Base-by-base conservation (phyloP, 2,797 vertebrate genomes). In the Rhinogobio ventralis region DNA sequence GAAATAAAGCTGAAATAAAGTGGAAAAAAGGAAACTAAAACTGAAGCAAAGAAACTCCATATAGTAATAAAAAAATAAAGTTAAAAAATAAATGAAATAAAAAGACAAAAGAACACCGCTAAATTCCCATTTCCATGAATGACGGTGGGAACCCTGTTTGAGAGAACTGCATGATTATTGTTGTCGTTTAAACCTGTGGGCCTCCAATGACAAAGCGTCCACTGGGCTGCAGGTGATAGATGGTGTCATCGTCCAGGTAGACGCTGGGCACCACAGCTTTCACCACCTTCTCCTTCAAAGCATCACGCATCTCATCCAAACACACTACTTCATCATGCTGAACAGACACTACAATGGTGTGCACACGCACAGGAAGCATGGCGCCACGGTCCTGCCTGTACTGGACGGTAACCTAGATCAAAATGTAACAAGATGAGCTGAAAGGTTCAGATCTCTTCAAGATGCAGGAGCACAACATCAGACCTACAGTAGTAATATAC, bases 131-230 rank as follows among this genome's bases (percentile, higher is more conserved):
- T 30, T n/a, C 30, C 30, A 36, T 36, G 36, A 17, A 60, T 6
- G 36, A 17, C 3, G 0, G 4, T 46, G 42, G 25, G 57, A 14
- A 30, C 39, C 33, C 14, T 0, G 28, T 30, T 30, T 64, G 42
- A 23, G 5, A 46, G 2, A 20, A 33, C 7, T 5, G 23, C 15
- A 46, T 11, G 7, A 45, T 11, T 25, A 45, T 19, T 19, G 20
- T 57, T 30, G 2, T 33, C 3, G 28, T 62, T 67, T 77, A 23
- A 68, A 95, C 98, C 96, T 99, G 97, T 6, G 98, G 98, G 3
- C 98, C 98, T 0, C 98, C 97, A 2, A 99, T 99, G 88, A 99
- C 98, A 28, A 99, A 99, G 90, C 97, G 97, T 9, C 97, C 97
- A 10, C 97, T 99, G 89, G 97, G 97, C 92, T 98, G 97, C 86